Evolutionary conservation across 2,888 invertebrate species (phyloP).

Genomic region (Thereva unica): DNA sequence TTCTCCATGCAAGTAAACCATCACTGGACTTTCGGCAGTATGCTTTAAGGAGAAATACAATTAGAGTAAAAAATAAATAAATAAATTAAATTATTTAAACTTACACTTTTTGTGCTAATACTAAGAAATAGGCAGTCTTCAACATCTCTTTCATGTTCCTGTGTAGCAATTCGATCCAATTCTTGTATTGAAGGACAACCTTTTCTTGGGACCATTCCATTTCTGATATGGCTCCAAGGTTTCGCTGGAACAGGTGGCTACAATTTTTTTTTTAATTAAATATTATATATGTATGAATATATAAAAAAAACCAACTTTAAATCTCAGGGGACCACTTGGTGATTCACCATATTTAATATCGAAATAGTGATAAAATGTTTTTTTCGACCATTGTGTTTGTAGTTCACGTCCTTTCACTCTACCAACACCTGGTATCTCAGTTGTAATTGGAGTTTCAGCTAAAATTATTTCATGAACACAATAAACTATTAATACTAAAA

Average conservation of each 20-base stretch:
- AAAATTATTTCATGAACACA: too few species aligned
- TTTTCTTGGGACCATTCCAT: slow-evolving; percentile 52
- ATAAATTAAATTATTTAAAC: not conserved
- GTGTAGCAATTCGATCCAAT: slow-evolving; percentile 44
- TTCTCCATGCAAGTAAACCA: slow-evolving; percentile 59
- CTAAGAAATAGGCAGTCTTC: slow-evolving; percentile 55
- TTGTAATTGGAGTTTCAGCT: slow-evolving; percentile 48
- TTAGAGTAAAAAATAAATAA: not conserved
- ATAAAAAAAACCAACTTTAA: slow-evolving; percentile 50
- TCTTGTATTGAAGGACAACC: slow-evolving; percentile 54
- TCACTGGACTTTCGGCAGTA: slow-evolving; percentile 51
- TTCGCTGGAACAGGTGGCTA: slow-evolving; percentile 53
- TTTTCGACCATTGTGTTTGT: slow-evolving; percentile 52
- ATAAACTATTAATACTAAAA: too few species aligned
- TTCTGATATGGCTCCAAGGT: slow-evolving; percentile 53
- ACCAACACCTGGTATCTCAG: slow-evolving; percentile 51
- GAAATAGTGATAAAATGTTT: slow-evolving; percentile 53
- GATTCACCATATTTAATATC: slow-evolving; percentile 54
- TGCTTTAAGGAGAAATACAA: slow-evolving; percentile 34
- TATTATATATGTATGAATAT: not conserved
- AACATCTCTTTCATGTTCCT: slow-evolving; percentile 50
- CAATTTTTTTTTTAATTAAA: not conserved
- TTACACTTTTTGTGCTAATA: slow-evolving; percentile 52
- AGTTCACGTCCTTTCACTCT: slow-evolving; percentile 49
- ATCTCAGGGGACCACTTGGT: slow-evolving; percentile 51